Conservation (phyloP, 2,888 invertebrate genomes). For the Macaria notata region DNA sequence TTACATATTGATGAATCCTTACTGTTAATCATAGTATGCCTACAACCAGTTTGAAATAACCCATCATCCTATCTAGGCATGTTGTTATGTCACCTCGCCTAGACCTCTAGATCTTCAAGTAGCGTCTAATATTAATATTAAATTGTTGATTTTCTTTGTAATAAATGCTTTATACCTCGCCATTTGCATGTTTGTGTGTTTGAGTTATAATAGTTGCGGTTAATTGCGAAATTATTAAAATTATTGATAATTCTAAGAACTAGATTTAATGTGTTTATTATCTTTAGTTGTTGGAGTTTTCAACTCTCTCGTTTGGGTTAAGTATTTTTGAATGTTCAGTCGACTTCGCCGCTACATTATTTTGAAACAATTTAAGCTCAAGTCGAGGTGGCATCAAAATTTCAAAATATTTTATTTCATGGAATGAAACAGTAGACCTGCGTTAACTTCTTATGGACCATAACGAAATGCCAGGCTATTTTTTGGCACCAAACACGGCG, state of each 20-base stretch:
- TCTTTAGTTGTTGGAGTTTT: too few species aligned
- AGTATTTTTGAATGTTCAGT: neutral
- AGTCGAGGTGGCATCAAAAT: neutral
- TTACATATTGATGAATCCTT: conserved; percentile 2
- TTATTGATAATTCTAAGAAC: too few species aligned
- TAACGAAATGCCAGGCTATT: conserved; percentile 34
- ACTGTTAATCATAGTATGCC: conserved; percentile 3
- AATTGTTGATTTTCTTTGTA: conserved; percentile 16
- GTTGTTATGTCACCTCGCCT: conserved; percentile 50
- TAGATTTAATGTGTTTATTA: too few species aligned
- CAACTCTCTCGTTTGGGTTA: too few species aligned
- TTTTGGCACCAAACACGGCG: conserved; percentile 31
- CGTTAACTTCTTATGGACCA: conserved; percentile 10
- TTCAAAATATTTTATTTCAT: conserved; percentile 14
- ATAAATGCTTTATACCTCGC: conserved; percentile 1
- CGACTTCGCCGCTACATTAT: neutral
- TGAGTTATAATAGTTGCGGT: too few species aligned
- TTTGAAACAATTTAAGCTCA: conserved; percentile 1
- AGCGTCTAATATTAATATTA: conserved; percentile 23
- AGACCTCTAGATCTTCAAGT: conserved; percentile 26
- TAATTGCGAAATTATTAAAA: too few species aligned
- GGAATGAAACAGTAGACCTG: conserved; percentile 12
- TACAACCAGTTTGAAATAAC: conserved; percentile 45
- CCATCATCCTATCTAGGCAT: conserved; percentile 37
- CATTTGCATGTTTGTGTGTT: too few species aligned